phyloP scores from a whole-genome alignment of 1,140 invertebrate genomes.

The Pectinophora gossypiella region DNA sequence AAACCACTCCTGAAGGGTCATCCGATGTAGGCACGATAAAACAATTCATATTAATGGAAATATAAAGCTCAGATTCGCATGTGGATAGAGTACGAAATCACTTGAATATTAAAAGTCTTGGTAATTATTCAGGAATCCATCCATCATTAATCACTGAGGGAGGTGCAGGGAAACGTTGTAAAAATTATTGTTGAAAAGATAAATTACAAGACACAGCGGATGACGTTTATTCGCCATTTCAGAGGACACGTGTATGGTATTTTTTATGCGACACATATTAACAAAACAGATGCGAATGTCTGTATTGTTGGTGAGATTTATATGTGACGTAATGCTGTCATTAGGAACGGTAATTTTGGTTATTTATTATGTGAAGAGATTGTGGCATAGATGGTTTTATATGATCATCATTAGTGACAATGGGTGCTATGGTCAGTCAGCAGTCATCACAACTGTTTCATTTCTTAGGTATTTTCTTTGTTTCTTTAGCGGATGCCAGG shows the following conservation, averaged over 20 bases:
- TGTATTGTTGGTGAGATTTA: constrained; percentile 47
- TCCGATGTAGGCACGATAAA: constrained; percentile 25
- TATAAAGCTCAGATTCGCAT: constrained; percentile 30
- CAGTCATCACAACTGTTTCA: too few relatives aligned
- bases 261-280: constrained; percentile 19
- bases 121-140: constrained; percentile 76
- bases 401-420: too few relatives aligned
- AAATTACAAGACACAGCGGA: constrained; percentile 58
- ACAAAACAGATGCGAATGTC: background rate
- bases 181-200: constrained; percentile 73
- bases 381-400: background rate
- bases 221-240: constrained; percentile 56
- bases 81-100: constrained; percentile 35
- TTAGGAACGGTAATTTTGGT: constrained; percentile 29
- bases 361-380: constrained; percentile 18
- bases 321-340: constrained; percentile 31
- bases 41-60: constrained; percentile 30
- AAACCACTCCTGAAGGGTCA: constrained; percentile 53
- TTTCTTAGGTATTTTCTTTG: too few relatives aligned
- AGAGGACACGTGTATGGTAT: constrained; percentile 37
- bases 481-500: too few relatives aligned
- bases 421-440: too few relatives aligned
- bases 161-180: constrained; percentile 60
- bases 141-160: constrained; percentile 72
- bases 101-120: constrained; percentile 75